Evolutionary conservation across 2,113 vertebrate genomes (phyloP).

Genomic region (Camelus dromedarius): DNA sequence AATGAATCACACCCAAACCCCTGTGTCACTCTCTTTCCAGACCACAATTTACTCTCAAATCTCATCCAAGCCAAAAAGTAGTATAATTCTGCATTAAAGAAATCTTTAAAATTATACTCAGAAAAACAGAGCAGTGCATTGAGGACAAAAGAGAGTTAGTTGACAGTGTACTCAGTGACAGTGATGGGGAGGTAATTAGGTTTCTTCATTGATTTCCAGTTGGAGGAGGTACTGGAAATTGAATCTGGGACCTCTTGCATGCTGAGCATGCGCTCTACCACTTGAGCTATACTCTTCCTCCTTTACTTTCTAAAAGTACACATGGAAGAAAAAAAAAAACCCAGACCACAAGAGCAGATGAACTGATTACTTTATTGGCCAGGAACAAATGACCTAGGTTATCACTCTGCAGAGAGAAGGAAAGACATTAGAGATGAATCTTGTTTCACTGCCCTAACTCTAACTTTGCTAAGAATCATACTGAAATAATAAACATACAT

Average conservation of each 20-base stretch:
- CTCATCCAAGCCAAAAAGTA: neutral
- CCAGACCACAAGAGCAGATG: neutral
- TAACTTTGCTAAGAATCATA: neutral
- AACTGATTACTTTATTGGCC: neutral
- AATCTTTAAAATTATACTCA: neutral
- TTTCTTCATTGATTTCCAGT: too few relatives aligned
- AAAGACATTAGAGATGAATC: neutral
- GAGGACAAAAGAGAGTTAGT: rapidly evolving
- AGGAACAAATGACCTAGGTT: neutral
- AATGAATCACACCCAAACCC: neutral
- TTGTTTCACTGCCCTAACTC: neutral
- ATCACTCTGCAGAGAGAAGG: neutral
- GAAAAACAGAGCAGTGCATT: neutral
- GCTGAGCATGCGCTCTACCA: too few relatives aligned
- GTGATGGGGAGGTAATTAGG: too few relatives aligned
- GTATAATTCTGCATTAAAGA: neutral
- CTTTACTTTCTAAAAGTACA: neutral
- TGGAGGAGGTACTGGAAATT: too few relatives aligned
- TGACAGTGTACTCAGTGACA: neutral
- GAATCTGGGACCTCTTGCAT: too few relatives aligned
- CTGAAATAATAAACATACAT: neutral
- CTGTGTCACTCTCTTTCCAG: neutral
- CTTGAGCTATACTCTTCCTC: too few relatives aligned
- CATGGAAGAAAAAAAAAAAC: neutral
- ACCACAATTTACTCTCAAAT: neutral